A percentile compares a stretch with the other conserved stretches of the same genome.
Conservation (phyloP, 2,888 invertebrate genomes). For the Epinotia nisella region DNA sequence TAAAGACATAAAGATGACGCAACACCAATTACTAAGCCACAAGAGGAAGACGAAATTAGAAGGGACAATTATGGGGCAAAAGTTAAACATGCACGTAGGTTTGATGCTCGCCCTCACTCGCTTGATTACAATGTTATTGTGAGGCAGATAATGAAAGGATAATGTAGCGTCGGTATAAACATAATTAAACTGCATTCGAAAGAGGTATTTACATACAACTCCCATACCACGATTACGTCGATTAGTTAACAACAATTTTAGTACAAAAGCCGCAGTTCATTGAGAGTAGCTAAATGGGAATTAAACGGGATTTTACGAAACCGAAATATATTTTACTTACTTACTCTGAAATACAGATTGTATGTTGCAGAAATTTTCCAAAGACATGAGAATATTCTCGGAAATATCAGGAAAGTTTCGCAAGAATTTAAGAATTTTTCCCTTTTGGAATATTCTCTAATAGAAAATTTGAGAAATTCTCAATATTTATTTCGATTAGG, state of each 20-base stretch:
- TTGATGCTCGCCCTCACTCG: conserved; percentile 4
- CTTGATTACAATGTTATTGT: conserved; percentile 37
- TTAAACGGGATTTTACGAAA: not conserved
- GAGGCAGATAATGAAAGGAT: conserved; percentile 38
- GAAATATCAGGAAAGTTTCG: too few relatives aligned
- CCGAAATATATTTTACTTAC: not conserved
- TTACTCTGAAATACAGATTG: too few relatives aligned
- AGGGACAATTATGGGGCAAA: conserved; percentile 34
- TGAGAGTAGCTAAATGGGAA: not conserved
- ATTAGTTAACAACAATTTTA: not conserved
- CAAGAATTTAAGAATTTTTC: too few relatives aligned
- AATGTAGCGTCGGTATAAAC: conserved; percentile 1
- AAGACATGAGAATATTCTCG: too few relatives aligned
- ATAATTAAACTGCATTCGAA: conserved; percentile 2
- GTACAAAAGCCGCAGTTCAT: not conserved
- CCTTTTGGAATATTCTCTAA: too few relatives aligned
- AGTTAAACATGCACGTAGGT: conserved; percentile 32
- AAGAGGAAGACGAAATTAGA: conserved; percentile 41
- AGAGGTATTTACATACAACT: not conserved
- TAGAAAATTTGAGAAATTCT: too few relatives aligned
- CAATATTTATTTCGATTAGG: too few relatives aligned
- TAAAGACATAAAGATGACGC: conserved; percentile 10
- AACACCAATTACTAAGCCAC: conserved; percentile 34
- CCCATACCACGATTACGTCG: too few relatives aligned
- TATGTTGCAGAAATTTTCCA: too few relatives aligned